phyloP scores from a whole-genome alignment of 2,113 vertebrate genomes.

The Mastomys coucha region DNA sequence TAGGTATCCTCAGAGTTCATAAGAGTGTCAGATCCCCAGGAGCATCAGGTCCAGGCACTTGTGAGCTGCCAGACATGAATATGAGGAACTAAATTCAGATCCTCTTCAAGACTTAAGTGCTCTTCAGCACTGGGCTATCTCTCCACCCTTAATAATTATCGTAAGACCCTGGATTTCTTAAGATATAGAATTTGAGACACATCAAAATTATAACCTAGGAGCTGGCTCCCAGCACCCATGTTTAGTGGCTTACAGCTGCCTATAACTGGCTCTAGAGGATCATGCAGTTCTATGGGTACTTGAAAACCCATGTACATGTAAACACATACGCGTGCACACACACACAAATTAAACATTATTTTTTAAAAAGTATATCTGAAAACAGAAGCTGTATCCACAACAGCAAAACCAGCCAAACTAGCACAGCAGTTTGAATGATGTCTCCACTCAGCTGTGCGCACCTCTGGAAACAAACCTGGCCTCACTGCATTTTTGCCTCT shows the following conservation, averaged over 20 bases:
- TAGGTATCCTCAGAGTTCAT: too few relatives aligned
- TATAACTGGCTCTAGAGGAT: background rate
- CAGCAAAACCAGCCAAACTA: background rate
- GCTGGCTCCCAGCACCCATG: background rate
- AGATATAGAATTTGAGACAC: constrained; percentile 20
- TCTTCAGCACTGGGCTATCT: too few relatives aligned
- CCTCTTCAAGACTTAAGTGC: too few relatives aligned
- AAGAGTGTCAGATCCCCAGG: too few relatives aligned
- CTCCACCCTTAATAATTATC: too few relatives aligned
- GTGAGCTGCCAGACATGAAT: too few relatives aligned
- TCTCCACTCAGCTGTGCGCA: background rate
- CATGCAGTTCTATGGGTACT: background rate
- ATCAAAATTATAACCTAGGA: background rate
- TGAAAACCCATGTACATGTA: background rate
- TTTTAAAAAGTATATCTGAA: background rate
- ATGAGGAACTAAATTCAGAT: too few relatives aligned
- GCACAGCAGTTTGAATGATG: background rate
- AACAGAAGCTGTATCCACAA: background rate
- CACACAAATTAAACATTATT: background rate
- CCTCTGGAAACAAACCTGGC: background rate
- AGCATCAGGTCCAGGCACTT: too few relatives aligned
- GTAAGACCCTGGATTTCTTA: background rate
- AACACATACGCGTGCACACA: background rate
- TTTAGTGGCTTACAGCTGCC: background rate
- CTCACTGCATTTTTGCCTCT: background rate